These are phyloP conservation scores for Protobothrops flavoviridis DNA, from an alignment of 2,113 vertebrate genomes.

Conservation along the genomic window DNA sequence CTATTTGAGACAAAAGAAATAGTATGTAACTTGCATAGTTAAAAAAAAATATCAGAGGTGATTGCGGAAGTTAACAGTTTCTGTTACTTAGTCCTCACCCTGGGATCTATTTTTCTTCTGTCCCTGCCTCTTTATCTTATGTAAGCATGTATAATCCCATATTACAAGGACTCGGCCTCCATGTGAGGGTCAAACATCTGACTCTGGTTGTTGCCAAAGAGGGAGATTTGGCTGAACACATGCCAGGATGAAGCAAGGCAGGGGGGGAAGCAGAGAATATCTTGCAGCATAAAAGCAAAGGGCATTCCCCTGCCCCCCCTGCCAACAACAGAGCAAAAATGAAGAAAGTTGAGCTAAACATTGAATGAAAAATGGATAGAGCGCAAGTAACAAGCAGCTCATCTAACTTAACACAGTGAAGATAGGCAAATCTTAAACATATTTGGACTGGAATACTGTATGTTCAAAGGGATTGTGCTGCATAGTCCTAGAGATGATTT, in stretches of 20 bases:
- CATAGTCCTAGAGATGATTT: not conserved
- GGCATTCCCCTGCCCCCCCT: not conserved
- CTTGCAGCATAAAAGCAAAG: not conserved
- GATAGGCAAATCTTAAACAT: not conserved
- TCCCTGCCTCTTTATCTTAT: not conserved
- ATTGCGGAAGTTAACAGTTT: constrained; percentile 7
- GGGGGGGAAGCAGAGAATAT: not conserved
- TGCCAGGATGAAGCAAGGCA: constrained; percentile 44
- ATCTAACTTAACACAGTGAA: not conserved
- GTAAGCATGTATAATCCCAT: constrained; percentile 64
- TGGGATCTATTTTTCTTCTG: constrained; percentile 13
- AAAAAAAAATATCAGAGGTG: not conserved
- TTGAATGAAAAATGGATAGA: constrained; percentile 2
- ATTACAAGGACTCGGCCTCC: constrained; percentile 56
- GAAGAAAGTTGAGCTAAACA: accelerated
- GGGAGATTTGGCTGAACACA: constrained; percentile 43
- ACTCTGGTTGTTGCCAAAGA: constrained; percentile 61
- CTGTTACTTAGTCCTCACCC: not conserved
- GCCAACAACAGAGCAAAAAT: not conserved
- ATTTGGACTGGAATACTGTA: constrained; percentile 9
- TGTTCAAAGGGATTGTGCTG: not conserved
- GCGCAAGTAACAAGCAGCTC: not conserved
- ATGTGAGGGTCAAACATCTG: constrained; percentile 69
- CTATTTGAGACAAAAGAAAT: not conserved
- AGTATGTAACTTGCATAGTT: not conserved